These are phyloP conservation scores for Malacoraja senta DNA, from an alignment of 2,797 vertebrate species.

Conservation along the genomic window DNA sequence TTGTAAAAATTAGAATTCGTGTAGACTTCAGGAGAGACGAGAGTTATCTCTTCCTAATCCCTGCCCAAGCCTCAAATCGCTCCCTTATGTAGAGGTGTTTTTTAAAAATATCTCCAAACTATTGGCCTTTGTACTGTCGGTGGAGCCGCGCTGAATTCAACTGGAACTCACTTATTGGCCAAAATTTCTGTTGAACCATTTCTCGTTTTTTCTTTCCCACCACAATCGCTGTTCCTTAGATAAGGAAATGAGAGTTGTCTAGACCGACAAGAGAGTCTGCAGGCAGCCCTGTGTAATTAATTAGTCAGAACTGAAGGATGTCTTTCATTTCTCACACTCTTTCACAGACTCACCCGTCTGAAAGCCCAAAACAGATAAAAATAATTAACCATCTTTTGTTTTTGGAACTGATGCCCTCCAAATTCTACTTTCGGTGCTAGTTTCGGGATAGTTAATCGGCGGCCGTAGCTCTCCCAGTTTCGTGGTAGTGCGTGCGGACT, in stretches of 20 bases:
- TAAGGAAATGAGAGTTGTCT: slow-evolving; percentile 57
- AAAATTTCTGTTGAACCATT: neutral
- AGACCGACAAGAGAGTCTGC: slow-evolving; percentile 48
- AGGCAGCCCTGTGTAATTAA: slow-evolving; percentile 41
- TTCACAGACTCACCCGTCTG: too few relatives aligned
- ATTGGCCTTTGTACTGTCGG: too few relatives aligned
- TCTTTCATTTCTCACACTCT: neutral
- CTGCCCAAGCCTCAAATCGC: neutral
- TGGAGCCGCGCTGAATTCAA: neutral
- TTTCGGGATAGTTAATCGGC: neutral
- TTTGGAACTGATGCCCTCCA: neutral
- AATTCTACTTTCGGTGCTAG: neutral
- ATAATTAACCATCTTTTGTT: neutral
- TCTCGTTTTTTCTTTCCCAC: slow-evolving; percentile 35
- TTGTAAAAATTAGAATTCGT: neutral
- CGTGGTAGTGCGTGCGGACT: neutral
- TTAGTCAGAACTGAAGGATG: slow-evolving; percentile 39
- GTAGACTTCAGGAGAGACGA: neutral
- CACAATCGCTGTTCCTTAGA: slow-evolving; percentile 45
- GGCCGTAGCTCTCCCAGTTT: neutral
- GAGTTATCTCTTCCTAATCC: neutral
- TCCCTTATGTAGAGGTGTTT: too few relatives aligned
- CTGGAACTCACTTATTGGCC: neutral
- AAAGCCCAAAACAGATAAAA: neutral
- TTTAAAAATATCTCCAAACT: too few relatives aligned